These are phyloP conservation scores for Sebastes glaucus DNA, from an alignment of 2,797 vertebrate genomes.

Conservation along the genomic window DNA sequence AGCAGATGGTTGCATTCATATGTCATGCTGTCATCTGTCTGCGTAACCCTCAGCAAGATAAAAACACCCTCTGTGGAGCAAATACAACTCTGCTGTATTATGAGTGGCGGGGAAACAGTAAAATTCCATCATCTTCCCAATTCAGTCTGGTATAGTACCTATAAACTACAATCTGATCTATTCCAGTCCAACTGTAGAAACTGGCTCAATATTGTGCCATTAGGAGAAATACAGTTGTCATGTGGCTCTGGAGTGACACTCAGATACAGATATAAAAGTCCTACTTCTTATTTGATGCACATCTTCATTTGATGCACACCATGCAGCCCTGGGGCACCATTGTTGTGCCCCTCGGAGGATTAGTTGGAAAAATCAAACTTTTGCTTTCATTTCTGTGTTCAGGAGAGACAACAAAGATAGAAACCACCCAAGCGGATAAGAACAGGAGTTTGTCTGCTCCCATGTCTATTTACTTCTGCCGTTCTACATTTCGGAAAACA, in stretches of 20 bases:
- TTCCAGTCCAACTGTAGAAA: slow-evolving; percentile 28
- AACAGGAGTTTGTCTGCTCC: slow-evolving; percentile 46
- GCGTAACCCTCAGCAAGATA: slow-evolving; percentile 49
- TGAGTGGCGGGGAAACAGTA: slow-evolving; percentile 24
- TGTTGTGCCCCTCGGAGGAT: slow-evolving; percentile 40
- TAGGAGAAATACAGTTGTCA: slow-evolving; percentile 27
- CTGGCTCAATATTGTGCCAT: slow-evolving; percentile 6
- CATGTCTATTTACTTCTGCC: slow-evolving; percentile 44
- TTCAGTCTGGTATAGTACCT: slow-evolving; percentile 35
- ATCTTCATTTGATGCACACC: slow-evolving; percentile 43
- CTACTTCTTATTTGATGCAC: slow-evolving; percentile 39
- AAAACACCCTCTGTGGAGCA: slow-evolving; percentile 42
- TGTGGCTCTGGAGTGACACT: slow-evolving; percentile 8
- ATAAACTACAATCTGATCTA: slow-evolving; percentile 51
- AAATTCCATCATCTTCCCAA: slow-evolving; percentile 46
- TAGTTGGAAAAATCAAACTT: slow-evolving; percentile 43
- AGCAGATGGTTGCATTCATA: slow-evolving; percentile 53
- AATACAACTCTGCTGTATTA: slow-evolving; percentile 27
- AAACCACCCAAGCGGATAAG: slow-evolving; percentile 43
- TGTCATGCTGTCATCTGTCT: slow-evolving; percentile 56
- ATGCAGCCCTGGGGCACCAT: not conserved
- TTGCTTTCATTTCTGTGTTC: slow-evolving; percentile 38
- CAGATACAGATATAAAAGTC: slow-evolving; percentile 35
- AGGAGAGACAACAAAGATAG: slow-evolving; percentile 53
- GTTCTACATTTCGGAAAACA: slow-evolving; percentile 48